Percentiles rank a stretch among this genome's conserved stretches.
Conservation (phyloP, 1,140 invertebrate genomes). For the Mesaphorura yosii region DNA sequence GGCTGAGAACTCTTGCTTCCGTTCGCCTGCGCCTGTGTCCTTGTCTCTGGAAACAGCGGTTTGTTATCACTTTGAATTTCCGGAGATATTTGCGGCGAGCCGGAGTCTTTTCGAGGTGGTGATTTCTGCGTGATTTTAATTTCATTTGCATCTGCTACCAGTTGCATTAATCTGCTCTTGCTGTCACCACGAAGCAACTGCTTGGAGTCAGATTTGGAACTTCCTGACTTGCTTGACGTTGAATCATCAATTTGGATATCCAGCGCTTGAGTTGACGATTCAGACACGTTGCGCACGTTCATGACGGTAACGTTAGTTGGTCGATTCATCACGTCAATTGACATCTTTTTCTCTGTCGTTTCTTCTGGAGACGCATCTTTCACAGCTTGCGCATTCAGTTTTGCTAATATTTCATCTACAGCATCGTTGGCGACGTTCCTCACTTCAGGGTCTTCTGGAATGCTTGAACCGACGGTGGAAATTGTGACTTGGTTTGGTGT, state of each 20-base stretch:
- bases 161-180: conserved; percentile 28
- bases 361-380: background rate
- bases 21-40: too few relatives aligned
- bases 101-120: conserved; percentile 8
- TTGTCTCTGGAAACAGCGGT: background rate
- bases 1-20: background rate
- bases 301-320: conserved; percentile 25
- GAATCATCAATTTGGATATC: background rate
- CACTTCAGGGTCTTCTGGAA: conserved; percentile 11
- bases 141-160: conserved; percentile 28
- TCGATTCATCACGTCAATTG: too few relatives aligned
- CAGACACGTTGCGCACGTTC: conserved; percentile 13
- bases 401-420: conserved; percentile 22
- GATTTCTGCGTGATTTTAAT: conserved; percentile 21
- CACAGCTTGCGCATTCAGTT: background rate
- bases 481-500: conserved; percentile 17
- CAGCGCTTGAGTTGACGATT: too few relatives aligned
- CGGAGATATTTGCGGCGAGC: conserved; percentile 13
- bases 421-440: conserved; percentile 22
- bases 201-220: conserved; percentile 7
- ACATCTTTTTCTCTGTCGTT: background rate
- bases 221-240: too few relatives aligned
- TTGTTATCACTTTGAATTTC: conserved; percentile 15
- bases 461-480: conserved; percentile 10
- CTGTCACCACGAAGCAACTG: conserved; percentile 23